Evolutionary conservation across 2,888 invertebrate genomes (phyloP), one percentile per base, ranked within the genome.

Genomic region (Boloria selene): DNA sequence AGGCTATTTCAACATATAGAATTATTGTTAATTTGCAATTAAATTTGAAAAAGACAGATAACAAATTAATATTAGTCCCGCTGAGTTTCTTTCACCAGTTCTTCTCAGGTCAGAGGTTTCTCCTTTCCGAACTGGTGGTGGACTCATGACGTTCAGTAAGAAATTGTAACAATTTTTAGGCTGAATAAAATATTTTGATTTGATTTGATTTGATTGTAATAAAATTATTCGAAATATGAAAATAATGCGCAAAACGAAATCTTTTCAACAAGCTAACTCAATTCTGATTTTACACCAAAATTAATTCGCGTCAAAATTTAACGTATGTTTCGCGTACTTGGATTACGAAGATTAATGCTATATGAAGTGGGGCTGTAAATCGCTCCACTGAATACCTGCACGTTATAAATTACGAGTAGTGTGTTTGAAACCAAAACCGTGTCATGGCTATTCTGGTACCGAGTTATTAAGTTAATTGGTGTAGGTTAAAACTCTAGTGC

Each of bases 351-450:
- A 55, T 55, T 55, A 55, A 61, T 51, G 60, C 22, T 42, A 42
- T 42, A 51, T 61, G 51, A 51, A 50, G 42, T 61, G 60, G 50
- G 22, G 42, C 50, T 22, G 42, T 61, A 61, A 61, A 61, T 61
- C 60, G 42, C 51, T 22, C 42, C 22, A 56, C 55, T 61, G 44
- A 61, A 52, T 61, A 61, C 51, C 61, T 61, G 42, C 50, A 44
- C 51, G 44, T 61, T 61, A 44, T 61, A 61, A 51, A 61, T 61
- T 61, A 16, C 44, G 7, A 14, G 51, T 52, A 42, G 51, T 52
- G 42, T 61, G 16, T 61, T 42, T 51, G 51, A 50, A 52, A 44
- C 50, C 50, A 22, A 61, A 61, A 42, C 51, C 42, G 42, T 61
- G 44, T 61, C 61, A 44, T 22, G 42, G 61, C 55, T 61, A 16